Evolutionary conservation across 2,797 vertebrate genomes (phyloP), one percentile per base, ranked within the genome.

Genomic region (Orientallactaga sibirica): DNA sequence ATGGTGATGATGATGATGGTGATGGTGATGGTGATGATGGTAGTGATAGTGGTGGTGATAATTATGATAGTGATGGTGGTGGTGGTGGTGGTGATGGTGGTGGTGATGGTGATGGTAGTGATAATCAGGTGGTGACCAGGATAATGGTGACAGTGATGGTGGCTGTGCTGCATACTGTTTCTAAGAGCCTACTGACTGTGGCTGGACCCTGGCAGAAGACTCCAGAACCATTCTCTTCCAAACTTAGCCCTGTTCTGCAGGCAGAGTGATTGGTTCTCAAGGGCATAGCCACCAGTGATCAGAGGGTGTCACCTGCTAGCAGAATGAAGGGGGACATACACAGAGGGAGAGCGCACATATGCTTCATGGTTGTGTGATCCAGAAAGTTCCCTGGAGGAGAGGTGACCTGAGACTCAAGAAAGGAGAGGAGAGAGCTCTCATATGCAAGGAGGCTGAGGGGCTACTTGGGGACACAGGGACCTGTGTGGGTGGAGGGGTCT

Each of bases 1-100:
- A 0, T 37, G 37, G 0, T 78, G 16, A 0, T 83, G n/a, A 0
- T 48, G 33, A 0, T 52, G 33, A 0, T 77, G 27, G 0, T 27
- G 5, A 0, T 25, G 48, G 0, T 4, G 12, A 0, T 84, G 43
- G 0, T 29, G 9, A 0, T 83, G n/a, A 0, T 37, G 16, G 0
- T 62, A 16, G 0, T 7, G 11, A 0, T 3, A 33, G 0, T 80
- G 43, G 0, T 67, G 25, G 0, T 67, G 25, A 0, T 78, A 15
- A 0, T 33, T 19, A 0, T 61, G 2, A 0, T 27, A 12, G 0
- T 27, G 33, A 0, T 77, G 14, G 0, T n/a, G 8, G 0, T 70
- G 52, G 0, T 25, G 3, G 0, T 55, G 43, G 0, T 74, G 58
- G 0, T 58, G 4, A 0, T 48, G 5, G 0, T 33, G n/a, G n/a